A percentile compares a stretch with the other conserved stretches of the same genome.
Conservation (phyloP, 2,113 vertebrate genomes). For the Tichodroma muraria region DNA sequence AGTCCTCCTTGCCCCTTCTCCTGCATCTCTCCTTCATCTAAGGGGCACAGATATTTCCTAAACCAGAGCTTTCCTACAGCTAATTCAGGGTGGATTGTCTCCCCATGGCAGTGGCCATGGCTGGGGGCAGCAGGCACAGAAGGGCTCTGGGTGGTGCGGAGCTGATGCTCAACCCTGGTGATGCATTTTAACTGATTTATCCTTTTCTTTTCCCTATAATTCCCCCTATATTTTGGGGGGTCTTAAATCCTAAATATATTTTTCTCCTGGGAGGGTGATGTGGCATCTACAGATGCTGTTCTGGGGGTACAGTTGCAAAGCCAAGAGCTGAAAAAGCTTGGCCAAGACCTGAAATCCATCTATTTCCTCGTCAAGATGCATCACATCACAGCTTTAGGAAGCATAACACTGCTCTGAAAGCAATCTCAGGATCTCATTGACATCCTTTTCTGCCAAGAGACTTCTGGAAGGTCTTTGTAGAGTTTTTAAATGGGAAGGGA, state of each 20-base stretch:
- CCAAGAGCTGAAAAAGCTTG: background rate
- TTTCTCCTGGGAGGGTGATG: background rate
- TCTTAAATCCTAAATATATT: background rate
- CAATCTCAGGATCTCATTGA: background rate
- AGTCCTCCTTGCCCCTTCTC: background rate
- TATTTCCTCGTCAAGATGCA: background rate
- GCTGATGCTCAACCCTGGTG: background rate
- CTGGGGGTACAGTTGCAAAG: background rate
- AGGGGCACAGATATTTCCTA: background rate
- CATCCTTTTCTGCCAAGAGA: background rate
- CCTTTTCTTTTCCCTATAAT: accelerated
- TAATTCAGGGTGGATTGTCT: background rate
- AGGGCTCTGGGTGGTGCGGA: accelerated
- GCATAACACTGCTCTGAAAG: background rate
- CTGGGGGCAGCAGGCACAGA: background rate
- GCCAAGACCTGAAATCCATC: background rate
- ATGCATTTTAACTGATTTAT: background rate
- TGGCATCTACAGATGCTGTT: background rate
- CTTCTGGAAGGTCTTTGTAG: background rate
- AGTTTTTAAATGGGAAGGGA: background rate
- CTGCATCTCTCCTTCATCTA: background rate
- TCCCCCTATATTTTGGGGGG: accelerated
- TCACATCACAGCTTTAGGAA: background rate
- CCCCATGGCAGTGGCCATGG: accelerated
- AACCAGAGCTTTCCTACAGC: background rate